Evolutionary conservation across 2,113 vertebrate genomes (phyloP).

Genomic region (Tragulus kanchil): DNA sequence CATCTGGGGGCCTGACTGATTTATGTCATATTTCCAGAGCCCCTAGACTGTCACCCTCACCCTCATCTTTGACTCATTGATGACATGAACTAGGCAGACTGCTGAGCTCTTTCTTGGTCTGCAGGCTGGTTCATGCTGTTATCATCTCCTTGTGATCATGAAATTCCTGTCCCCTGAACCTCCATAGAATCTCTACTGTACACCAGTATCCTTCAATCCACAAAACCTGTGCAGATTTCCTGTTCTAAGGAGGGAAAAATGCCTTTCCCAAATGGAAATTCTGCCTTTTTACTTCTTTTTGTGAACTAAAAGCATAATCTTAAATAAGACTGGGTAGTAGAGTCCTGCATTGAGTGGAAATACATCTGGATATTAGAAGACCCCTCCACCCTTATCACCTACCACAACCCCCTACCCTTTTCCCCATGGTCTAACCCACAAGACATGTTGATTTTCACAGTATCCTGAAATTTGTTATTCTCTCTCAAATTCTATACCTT

Average conservation of each 20-base stretch:
- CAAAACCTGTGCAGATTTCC: background rate
- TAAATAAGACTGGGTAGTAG: background rate
- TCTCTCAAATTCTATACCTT: background rate
- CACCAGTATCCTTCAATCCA: background rate
- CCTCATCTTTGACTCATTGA: background rate
- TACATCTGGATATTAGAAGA: background rate
- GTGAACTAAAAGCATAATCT: background rate
- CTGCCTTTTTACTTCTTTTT: background rate
- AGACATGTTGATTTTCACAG: background rate
- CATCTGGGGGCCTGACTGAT: conserved; percentile 56
- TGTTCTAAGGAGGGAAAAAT: background rate
- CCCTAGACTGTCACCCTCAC: background rate
- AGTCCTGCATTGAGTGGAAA: background rate
- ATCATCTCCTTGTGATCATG: background rate
- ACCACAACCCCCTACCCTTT: too few relatives aligned
- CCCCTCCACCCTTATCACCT: accelerated
- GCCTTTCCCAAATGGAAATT: background rate
- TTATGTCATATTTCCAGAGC: conserved; percentile 30
- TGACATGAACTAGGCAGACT: background rate
- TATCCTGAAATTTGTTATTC: background rate
- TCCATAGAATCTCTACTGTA: background rate
- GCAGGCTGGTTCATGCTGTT: background rate
- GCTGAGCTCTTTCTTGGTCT: background rate
- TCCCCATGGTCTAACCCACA: background rate
- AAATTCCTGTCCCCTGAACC: background rate